Evolutionary conservation across 2,113 vertebrate species (phyloP).

Genomic region (Hymenochirus boettgeri): DNA sequence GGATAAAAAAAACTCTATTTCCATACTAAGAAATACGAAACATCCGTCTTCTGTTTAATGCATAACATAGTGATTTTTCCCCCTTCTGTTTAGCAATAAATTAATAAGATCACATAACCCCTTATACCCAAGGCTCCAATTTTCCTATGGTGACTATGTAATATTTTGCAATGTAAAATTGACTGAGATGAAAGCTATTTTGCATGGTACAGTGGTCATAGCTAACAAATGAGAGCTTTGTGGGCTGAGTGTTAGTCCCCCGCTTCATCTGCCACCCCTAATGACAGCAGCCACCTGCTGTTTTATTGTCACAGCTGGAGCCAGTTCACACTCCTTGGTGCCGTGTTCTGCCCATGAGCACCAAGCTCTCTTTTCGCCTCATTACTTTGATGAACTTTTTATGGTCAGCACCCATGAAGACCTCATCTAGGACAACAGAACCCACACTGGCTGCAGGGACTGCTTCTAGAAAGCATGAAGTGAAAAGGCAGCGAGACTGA

Average conservation of each 20-base stretch:
- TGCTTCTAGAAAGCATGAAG: conserved; percentile 57
- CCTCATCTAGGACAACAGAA: conserved; percentile 78
- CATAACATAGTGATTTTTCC: too few relatives aligned
- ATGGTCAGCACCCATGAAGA: conserved; percentile 96
- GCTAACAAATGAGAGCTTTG: conserved; percentile 84
- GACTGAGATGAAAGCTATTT: conserved; percentile 83
- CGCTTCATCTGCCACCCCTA: conserved; percentile 93
- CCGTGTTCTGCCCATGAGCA: conserved; percentile 78
- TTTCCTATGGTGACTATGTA: conserved; percentile 56
- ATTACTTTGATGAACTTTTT: conserved; percentile 99
- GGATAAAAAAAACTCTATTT: too few relatives aligned
- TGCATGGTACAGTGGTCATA: conserved; percentile 82
- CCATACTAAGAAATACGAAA: too few relatives aligned
- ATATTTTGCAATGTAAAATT: conserved; percentile 73
- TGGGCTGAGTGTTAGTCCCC: conserved; percentile 78
- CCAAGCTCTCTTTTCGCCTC: conserved; percentile 80
- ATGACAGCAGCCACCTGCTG: conserved; percentile 98
- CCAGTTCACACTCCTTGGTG: conserved; percentile 88
- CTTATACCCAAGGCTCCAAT: conserved; percentile 53
- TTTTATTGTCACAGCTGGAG: conserved; percentile 99
- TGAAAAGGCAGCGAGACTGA: conserved; percentile 53
- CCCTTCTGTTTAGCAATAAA: conserved; percentile 42
- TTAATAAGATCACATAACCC: conserved; percentile 50
- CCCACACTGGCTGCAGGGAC: conserved; percentile 69
- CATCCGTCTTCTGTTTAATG: too few relatives aligned